These are phyloP conservation scores for Oligia latruncula DNA, from an alignment of 2,888 invertebrate species.

Conservation along the genomic window DNA sequence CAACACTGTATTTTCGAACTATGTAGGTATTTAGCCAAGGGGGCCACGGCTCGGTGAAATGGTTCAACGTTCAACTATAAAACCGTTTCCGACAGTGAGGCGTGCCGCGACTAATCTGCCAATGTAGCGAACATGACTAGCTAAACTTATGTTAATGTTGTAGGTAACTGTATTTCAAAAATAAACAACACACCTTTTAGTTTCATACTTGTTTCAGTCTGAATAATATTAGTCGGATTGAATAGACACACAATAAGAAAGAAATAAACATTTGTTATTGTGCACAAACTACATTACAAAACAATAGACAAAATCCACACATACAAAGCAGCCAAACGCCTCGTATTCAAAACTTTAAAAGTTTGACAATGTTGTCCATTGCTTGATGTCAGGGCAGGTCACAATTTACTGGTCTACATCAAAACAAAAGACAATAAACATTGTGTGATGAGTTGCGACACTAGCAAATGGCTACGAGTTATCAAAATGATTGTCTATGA, in stretches of 20 bases:
- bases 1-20: slow-evolving; percentile 37
- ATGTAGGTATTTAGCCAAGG: slow-evolving; percentile 4
- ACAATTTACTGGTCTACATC: too few relatives aligned
- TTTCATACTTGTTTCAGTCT: background rate
- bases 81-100: slow-evolving; percentile 49
- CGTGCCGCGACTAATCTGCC: slow-evolving; percentile 49
- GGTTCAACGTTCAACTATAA: slow-evolving; percentile 51
- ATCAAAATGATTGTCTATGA: background rate
- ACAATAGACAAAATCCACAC: background rate
- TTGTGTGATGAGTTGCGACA: too few relatives aligned
- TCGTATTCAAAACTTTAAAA: background rate
- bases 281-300: background rate
- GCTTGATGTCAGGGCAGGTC: too few relatives aligned
- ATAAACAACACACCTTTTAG: slow-evolving; percentile 4
- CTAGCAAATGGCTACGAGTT: too few relatives aligned
- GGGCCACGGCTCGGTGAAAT: slow-evolving; percentile 30
- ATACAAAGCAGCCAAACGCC: background rate
- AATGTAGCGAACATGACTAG: slow-evolving; percentile 43
- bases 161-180: slow-evolving; percentile 31
- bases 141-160: slow-evolving; percentile 14
- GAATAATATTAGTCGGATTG: background rate
- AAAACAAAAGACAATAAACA: too few relatives aligned
- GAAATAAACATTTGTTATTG: background rate
- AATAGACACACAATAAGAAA: background rate
- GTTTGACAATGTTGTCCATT: background rate